Evolutionary conservation across 2,797 vertebrate species (phyloP).

Genomic region (Coendou prehensilis): DNA sequence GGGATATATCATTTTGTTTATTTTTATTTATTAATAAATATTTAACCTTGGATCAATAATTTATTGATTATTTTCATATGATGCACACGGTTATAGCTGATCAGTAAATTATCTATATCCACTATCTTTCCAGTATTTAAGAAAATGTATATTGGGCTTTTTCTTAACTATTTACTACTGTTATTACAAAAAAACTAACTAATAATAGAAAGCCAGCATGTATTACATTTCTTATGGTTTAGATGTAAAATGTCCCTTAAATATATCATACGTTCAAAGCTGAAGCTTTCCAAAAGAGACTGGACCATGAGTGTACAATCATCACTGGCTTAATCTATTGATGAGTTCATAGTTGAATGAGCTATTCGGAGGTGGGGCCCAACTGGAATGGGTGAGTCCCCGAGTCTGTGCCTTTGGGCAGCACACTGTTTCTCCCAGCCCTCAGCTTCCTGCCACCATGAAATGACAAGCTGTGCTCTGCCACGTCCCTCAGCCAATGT

Average conservation of each 20-base stretch:
- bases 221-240: background rate
- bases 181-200: background rate
- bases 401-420: too few species aligned
- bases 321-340: background rate
- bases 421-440: background rate
- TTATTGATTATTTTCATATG: background rate
- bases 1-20: background rate
- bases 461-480: background rate
- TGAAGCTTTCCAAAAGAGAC: background rate
- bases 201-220: background rate
- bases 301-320: accelerated
- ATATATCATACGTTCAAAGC: background rate
- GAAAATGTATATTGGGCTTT: background rate
- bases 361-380: background rate
- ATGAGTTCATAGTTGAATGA: background rate
- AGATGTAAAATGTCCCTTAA: background rate
- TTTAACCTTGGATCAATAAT: background rate
- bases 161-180: background rate
- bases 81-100: background rate
- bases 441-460: background rate
- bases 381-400: background rate
- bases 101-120: background rate
- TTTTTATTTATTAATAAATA: background rate
- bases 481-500: background rate
- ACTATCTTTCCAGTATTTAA: background rate